A percentile compares a stretch with the other conserved stretches of the same genome.
These are phyloP conservation scores for Cladopsammia gracilis DNA, from an alignment of 64 coral and sea anemone species.

Conservation along the genomic window DNA sequence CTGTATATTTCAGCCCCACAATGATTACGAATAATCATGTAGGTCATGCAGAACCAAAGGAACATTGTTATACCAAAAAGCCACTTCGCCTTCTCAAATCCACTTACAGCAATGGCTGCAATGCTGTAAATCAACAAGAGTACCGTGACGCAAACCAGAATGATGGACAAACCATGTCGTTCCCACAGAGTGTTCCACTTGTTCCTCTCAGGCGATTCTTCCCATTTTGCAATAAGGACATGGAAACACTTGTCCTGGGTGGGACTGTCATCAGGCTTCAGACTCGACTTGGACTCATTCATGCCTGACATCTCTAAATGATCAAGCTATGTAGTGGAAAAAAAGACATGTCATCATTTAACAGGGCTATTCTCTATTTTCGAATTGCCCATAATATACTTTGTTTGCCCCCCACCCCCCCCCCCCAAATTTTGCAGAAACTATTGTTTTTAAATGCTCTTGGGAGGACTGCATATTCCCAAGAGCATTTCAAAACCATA, in stretches of 20 bases:
- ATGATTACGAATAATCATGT: slow-evolving; percentile 78
- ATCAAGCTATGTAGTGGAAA: slow-evolving; percentile 60
- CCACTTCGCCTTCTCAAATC: slow-evolving; percentile 84
- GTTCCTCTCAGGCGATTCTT: slow-evolving; percentile 70
- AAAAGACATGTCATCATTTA: not conserved
- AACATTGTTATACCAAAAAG: slow-evolving; percentile 87
- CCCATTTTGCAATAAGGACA: slow-evolving; percentile 60
- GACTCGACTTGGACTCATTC: slow-evolving; percentile 45
- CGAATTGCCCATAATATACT: too few relatives aligned
- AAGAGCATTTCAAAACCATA: too few relatives aligned
- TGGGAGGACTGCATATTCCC: too few relatives aligned
- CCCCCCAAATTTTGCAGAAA: too few relatives aligned
- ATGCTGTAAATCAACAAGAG: slow-evolving; percentile 74
- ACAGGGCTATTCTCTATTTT: too few relatives aligned
- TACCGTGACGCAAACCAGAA: slow-evolving; percentile 15
- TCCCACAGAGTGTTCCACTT: slow-evolving; percentile 65
- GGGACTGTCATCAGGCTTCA: slow-evolving; percentile 32
- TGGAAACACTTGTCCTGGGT: not conserved
- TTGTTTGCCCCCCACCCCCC: too few relatives aligned
- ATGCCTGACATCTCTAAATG: slow-evolving; percentile 82
- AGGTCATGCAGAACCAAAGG: slow-evolving; percentile 79
- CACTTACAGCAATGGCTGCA: slow-evolving; percentile 74
- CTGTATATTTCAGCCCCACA: slow-evolving; percentile 72
- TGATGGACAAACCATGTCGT: slow-evolving; percentile 68
- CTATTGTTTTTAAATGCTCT: too few relatives aligned